Conservation (phyloP, 2,797 vertebrate genomes). For the Danio albolineatus region DNA sequence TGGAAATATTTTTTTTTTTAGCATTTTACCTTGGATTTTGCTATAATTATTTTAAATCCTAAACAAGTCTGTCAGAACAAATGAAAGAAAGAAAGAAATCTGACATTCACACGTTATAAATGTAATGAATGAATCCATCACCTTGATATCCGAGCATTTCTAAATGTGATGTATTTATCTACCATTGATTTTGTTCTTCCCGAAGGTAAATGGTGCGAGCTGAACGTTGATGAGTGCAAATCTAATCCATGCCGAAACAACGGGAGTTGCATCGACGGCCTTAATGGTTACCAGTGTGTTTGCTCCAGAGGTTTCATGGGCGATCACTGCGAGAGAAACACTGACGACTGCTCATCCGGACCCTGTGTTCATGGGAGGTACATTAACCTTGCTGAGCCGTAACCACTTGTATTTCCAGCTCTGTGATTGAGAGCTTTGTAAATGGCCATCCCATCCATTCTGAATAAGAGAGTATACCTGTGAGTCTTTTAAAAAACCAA, state of each 20-base stretch:
- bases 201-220: conserved; percentile 80
- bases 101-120: too few relatives aligned
- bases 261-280: conserved; percentile 78
- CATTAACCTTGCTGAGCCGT: conserved; percentile 22
- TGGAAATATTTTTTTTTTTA: too few relatives aligned
- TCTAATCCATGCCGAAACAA: conserved; percentile 81
- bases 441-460: conserved; percentile 21
- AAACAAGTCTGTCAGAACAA: too few relatives aligned
- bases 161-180: not conserved
- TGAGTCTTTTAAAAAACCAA: conserved; percentile 72
- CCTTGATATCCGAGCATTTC: not conserved
- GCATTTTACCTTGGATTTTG: too few relatives aligned
- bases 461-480: not conserved
- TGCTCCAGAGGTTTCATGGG: conserved; percentile 80
- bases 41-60: too few relatives aligned
- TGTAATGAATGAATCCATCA: not conserved
- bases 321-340: conserved; percentile 79
- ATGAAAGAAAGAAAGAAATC: too few relatives aligned
- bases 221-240: conserved; percentile 79
- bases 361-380: conserved; percentile 88
- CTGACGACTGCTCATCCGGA: conserved; percentile 82
- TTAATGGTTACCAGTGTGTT: conserved; percentile 78
- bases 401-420: conserved; percentile 13
- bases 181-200: conserved; percentile 31
- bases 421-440: conserved; percentile 31